These are phyloP conservation scores for Amyelois transitella DNA, from an alignment of 1,140 invertebrate species.

Conservation along the genomic window DNA sequence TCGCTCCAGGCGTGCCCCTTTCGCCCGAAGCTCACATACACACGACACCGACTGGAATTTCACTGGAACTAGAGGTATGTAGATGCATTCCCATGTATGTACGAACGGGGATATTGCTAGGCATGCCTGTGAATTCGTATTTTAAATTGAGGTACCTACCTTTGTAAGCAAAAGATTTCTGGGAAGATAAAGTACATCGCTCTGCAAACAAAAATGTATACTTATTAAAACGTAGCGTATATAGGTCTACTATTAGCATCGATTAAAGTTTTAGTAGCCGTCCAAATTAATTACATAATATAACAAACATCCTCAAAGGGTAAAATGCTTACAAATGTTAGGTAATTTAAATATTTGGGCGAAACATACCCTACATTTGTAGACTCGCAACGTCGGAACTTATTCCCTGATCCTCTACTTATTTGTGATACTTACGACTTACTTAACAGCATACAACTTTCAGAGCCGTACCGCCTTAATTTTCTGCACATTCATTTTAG, in stretches of 20 bases:
- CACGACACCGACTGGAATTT: slow-evolving; percentile 66
- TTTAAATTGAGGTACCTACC: not conserved
- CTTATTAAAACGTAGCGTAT: too few relatives aligned
- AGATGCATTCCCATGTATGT: not conserved
- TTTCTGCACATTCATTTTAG: not conserved
- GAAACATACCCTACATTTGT: not conserved
- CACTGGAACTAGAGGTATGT: slow-evolving; percentile 58
- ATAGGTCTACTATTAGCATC: too few relatives aligned
- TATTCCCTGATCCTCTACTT: not conserved
- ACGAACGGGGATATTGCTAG: not conserved
- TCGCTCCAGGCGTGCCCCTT: slow-evolving; percentile 54
- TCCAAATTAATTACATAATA: not conserved
- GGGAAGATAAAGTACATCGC: too few relatives aligned
- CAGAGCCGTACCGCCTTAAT: not conserved
- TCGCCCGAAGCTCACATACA: slow-evolving; percentile 46
- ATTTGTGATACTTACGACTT: not conserved
- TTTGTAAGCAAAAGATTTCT: too few relatives aligned
- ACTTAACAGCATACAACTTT: not conserved
- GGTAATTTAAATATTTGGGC: not conserved
- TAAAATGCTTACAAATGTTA: not conserved
- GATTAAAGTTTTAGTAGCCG: too few relatives aligned
- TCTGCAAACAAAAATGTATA: too few relatives aligned
- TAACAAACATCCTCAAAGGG: not conserved
- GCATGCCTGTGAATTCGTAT: not conserved
- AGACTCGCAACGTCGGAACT: not conserved